Percentiles rank a stretch among this genome's conserved stretches.
phyloP scores from a whole-genome alignment of 2,797 vertebrate genomes.

The Enteromius treurensis region DNA sequence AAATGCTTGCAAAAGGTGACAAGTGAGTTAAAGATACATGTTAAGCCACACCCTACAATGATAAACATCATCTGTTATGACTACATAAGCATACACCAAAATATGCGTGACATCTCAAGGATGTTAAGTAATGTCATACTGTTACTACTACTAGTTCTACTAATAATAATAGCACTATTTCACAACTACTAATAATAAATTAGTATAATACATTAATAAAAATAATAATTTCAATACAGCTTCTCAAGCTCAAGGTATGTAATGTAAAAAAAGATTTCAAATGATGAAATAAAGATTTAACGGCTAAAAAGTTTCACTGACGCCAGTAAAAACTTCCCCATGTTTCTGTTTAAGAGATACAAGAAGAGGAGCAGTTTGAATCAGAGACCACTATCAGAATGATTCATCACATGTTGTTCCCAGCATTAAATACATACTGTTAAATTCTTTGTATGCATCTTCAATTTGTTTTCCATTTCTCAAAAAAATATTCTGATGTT shows the following conservation, averaged over 20 bases:
- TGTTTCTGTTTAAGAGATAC: slow-evolving; percentile 29
- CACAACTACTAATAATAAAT: background rate
- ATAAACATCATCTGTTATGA: background rate
- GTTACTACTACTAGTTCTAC: background rate
- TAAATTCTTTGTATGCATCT: background rate
- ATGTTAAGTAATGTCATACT: background rate
- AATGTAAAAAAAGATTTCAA: background rate
- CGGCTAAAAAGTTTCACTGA: background rate
- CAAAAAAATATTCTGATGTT: background rate
- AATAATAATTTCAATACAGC: background rate
- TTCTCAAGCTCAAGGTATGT: background rate
- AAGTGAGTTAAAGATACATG: background rate
- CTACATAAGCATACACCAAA: background rate
- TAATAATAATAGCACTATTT: background rate
- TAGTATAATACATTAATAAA: background rate
- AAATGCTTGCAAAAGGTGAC: too few relatives aligned
- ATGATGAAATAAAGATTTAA: background rate
- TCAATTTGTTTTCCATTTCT: background rate
- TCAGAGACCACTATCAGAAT: slow-evolving; percentile 41
- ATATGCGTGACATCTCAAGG: background rate
- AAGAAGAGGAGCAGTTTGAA: slow-evolving; percentile 17
- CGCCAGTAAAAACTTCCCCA: slow-evolving; percentile 8
- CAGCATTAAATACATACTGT: background rate
- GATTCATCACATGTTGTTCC: slow-evolving; percentile 30
- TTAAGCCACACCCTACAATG: background rate